Evolutionary conservation across 1,140 invertebrate species (phyloP), one percentile per base, ranked within the genome.

Genomic region (Lordiphosa clarofinis): DNA sequence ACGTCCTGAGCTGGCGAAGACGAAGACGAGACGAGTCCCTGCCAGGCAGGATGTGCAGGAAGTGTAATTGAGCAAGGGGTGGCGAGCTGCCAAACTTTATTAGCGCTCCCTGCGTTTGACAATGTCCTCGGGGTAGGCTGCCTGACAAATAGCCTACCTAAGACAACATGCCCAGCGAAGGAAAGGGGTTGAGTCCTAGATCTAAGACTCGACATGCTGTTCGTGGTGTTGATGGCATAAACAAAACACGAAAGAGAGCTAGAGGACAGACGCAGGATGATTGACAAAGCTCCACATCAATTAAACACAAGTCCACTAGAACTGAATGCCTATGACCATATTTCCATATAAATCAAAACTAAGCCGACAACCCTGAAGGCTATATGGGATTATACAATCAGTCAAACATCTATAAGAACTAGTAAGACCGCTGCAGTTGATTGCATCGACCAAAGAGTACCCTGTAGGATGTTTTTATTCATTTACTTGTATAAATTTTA

Each of bases 31-130:
- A 43, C 9, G 24, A 39, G 38, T 39, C 24, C 24, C 24, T 7
- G 6, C 24, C 6, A 15, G 28, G 60, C 63, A 61, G 78, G 78
- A 76, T 84, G 74, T 56, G 56, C 62, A 50, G 46, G 66, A 56
- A 48, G 73, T 67, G 78, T 76, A 82, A 84, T 84, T 84, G 73
- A 84, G 78, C 78, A 84, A 84, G 68, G 78, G 79, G 61, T 78
- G 79, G 63, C 76, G 52, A 64, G 50, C 59, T 64, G 60, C 55
- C 69, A 72, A 72, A 72, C 69, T 68, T 63, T 56, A 72, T 72
- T 72, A 72, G 69, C 54, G 50, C 59, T 64, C 59, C 28, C 54
- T 54, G 61, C 71, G 42, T 38, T 48, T 57, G 54, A 56, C 48
- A 62, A 43, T 60, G 65, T 66, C 71, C 71, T 70, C 71, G 54